These are phyloP conservation scores for Pogonomyrmex californicus DNA, from an alignment of 1,140 invertebrate species.

Conservation along the genomic window DNA sequence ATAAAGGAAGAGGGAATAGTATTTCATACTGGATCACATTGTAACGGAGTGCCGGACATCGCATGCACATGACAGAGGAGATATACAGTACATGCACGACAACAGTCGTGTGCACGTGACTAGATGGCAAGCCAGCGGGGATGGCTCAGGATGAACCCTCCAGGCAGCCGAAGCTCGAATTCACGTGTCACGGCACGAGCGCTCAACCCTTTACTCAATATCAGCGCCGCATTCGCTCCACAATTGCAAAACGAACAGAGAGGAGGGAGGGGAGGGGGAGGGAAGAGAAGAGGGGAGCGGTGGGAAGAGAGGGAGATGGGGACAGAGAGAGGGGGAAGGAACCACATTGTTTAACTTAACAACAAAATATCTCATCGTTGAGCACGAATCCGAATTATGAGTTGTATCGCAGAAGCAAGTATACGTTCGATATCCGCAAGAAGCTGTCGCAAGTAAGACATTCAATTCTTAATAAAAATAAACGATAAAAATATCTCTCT, in stretches of 20 bases:
- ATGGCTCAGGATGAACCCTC: slow-evolving; percentile 48
- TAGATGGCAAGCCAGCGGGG: slow-evolving; percentile 46
- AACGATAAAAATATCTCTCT: not conserved
- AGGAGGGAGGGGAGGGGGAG: too few relatives aligned
- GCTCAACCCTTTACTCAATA: slow-evolving; percentile 29
- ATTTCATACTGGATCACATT: slow-evolving; percentile 60
- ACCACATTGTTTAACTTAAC: slow-evolving; percentile 22
- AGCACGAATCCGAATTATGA: slow-evolving; percentile 25
- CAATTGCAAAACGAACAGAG: slow-evolving; percentile 52
- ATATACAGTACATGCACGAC: slow-evolving; percentile 71
- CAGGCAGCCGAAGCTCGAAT: slow-evolving; percentile 62
- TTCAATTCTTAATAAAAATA: not conserved
- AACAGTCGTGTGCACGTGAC: slow-evolving; percentile 76
- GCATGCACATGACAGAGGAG: slow-evolving; percentile 71
- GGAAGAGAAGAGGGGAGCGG: too few relatives aligned
- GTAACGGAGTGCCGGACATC: slow-evolving; percentile 56
- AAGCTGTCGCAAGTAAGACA: not conserved
- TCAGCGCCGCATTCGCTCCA: slow-evolving; percentile 31
- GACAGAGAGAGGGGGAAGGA: too few relatives aligned
- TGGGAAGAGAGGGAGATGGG: too few relatives aligned
- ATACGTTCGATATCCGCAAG: not conserved
- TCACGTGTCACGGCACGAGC: slow-evolving; percentile 77
- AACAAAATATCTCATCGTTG: slow-evolving; percentile 53
- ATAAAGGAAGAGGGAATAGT: slow-evolving; percentile 62
- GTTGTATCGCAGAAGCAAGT: not conserved